Base-by-base conservation (phyloP, 2,797 vertebrate genomes). In the Synanceia verrucosa region DNA sequence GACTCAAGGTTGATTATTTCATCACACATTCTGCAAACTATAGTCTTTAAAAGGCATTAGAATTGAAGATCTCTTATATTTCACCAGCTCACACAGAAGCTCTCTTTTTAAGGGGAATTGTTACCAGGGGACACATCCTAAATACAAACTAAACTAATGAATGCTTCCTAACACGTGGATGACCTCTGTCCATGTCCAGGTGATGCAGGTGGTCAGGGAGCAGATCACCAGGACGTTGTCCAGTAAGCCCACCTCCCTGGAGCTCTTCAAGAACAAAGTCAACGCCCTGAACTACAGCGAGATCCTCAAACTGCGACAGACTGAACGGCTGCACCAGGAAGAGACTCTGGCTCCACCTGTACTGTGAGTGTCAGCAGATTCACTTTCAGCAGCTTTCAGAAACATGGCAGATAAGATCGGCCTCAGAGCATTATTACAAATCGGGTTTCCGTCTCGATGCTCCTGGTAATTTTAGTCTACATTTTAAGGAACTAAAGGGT, bases 201-300 rank as follows among this genome's bases (percentile, higher is more conserved):
- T 99, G 81, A 96, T 99, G 95, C 97, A 99, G 84, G 97, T 99
- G 81, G 97, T 99, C 21, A 95, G 96, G 74, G 97, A 99, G 85
- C 98, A 99, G 93, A 97, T 99, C 92, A 97, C 95, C 26, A 94
- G 98, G 78, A 97, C 96, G 0, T 73, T 99, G 86, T 91, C 94
- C 74, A 92, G 95, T 67, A 97, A 96, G 81, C 97, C 97, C 23
- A 97, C 96, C 0, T 98, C 97, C 0, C 88, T 99, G 86, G 98
- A 99, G 88, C 94, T 98, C 13, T 99, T 99, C 91, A 96, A 97
- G 86, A 97, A 96, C 86, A 95, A 96, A 84, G 96, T 99, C 51
- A 97, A 97, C 0, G 86, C 93, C 0, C 86, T 99, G 16, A 99
- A 97, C 93, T 99, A 99, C 83, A 95, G 96, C 0, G 97, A 99